phyloP scores from a whole-genome alignment of 2,888 invertebrate genomes.

The Zonitis immaculata region DNA sequence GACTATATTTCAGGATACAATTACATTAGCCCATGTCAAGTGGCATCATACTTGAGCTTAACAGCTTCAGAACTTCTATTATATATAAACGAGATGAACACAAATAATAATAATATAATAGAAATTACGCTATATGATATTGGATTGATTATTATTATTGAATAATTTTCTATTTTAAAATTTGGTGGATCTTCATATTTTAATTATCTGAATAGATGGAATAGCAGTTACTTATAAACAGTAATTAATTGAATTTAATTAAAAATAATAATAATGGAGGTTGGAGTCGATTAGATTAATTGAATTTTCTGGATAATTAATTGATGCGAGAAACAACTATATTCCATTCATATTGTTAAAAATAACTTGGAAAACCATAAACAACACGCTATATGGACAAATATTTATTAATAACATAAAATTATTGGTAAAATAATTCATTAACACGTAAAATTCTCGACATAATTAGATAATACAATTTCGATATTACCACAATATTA shows the following conservation, averaged over 20 bases:
- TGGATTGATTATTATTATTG: too few relatives aligned
- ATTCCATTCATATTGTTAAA: background rate
- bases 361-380: background rate
- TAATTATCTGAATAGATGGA: too few relatives aligned
- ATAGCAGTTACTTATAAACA: too few relatives aligned
- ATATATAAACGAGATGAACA: slow-evolving; percentile 7
- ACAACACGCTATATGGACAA: background rate
- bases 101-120: too few relatives aligned
- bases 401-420: background rate
- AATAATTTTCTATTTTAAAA: too few relatives aligned
- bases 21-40: slow-evolving; percentile 20
- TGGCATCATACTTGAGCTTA: slow-evolving; percentile 22
- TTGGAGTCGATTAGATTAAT: too few relatives aligned
- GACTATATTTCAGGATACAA: slow-evolving; percentile 17
- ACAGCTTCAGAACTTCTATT: slow-evolving; percentile 19
- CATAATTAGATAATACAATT: slow-evolving; percentile 11
- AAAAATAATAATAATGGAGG: too few relatives aligned
- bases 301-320: too few relatives aligned
- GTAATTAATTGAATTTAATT: too few relatives aligned
- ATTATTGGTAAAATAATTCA: slow-evolving; percentile 3
- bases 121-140: too few relatives aligned
- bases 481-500: slow-evolving; percentile 9
- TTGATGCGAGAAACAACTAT: too few relatives aligned
- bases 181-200: too few relatives aligned
- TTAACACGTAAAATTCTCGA: slow-evolving; percentile 7